Base-by-base conservation (phyloP, 1,140 invertebrate species). In the Microplitis mediator region DNA sequence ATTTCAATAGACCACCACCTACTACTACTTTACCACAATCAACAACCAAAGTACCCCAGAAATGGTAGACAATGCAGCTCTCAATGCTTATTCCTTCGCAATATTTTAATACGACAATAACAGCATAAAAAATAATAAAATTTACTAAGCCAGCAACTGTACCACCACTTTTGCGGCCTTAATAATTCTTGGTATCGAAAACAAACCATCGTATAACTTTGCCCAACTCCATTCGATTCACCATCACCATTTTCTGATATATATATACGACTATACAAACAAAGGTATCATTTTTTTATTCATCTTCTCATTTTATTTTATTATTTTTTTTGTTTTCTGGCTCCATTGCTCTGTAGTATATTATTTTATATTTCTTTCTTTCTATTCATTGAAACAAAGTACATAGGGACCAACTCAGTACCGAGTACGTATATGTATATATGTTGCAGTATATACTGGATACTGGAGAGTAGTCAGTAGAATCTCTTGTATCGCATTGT, bases 31-130 rank as follows among this genome's bases (percentile, higher is more conserved):
- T 45, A 45, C 6, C 39, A 45, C 39, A 9, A 45, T 45, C 39
- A 11, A 11, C 6, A 2, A 45, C 6, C 39, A 45, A 45, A 63
- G 64, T 58, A 71, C 45, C 72, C 77, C 78, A 79, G 76, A 79
- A 78, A 77, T 75, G 78, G 77, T 71, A 73, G 70, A 78, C 78
- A 77, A 79, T 76, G 75, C 74, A 39, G 34, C 51, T 34, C 36
- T n/a, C 8, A 32, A 8, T 60, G 58, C 23, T 62, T 65, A 51
- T 16, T 51, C 14, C 63, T 9, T 39, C 45, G 52, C 31, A 64
- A 63, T 34, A 69, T 75, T 73, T 70, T 66, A 52, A 73, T 71
- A 64, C 61, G 32, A 71, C 45, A 65, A 50, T 60, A 36, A 34
- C 58, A 58, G 39, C 39, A 6, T 11, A 34, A 31, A 63, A 31